These are phyloP conservation scores for Sturmia bella DNA, from an alignment of 2,888 invertebrate species.

Conservation along the genomic window DNA sequence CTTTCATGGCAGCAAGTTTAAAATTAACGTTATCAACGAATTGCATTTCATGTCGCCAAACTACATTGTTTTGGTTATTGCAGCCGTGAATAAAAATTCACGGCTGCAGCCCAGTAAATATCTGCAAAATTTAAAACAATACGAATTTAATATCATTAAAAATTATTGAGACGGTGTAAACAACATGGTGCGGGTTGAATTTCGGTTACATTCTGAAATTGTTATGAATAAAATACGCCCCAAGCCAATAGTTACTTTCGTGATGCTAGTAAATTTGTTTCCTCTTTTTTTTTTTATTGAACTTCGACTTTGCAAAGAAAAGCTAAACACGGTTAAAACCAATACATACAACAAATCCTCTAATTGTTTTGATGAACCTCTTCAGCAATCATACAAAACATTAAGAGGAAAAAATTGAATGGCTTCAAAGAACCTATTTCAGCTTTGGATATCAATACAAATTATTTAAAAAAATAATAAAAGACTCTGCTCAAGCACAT, in stretches of 20 bases:
- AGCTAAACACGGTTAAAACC: not conserved
- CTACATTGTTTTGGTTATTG: constrained; percentile 24
- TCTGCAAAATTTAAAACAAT: not conserved
- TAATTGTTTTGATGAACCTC: not conserved
- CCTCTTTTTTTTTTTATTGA: not conserved
- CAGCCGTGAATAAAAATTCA: not conserved
- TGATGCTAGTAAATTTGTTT: too few relatives aligned
- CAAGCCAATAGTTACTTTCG: too few relatives aligned
- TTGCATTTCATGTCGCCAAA: constrained; percentile 57
- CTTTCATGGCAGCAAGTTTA: constrained; percentile 56
- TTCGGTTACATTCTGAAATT: too few relatives aligned
- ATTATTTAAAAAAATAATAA: constrained; percentile 25
- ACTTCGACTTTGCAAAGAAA: not conserved
- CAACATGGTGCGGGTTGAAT: too few relatives aligned
- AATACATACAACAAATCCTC: constrained; percentile 33
- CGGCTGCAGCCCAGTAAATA: not conserved
- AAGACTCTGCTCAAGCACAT: not conserved
- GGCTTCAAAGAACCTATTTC: constrained; percentile 26
- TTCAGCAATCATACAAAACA: constrained; percentile 26
- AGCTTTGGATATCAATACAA: constrained; percentile 46
- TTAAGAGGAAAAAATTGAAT: constrained; percentile 16
- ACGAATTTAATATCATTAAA: too few relatives aligned
- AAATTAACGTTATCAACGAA: constrained; percentile 69
- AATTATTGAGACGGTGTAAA: too few relatives aligned
- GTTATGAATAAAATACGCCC: too few relatives aligned